Evolutionary conservation across 2,888 invertebrate species (phyloP).

Genomic region (Agrochola lychnidis): DNA sequence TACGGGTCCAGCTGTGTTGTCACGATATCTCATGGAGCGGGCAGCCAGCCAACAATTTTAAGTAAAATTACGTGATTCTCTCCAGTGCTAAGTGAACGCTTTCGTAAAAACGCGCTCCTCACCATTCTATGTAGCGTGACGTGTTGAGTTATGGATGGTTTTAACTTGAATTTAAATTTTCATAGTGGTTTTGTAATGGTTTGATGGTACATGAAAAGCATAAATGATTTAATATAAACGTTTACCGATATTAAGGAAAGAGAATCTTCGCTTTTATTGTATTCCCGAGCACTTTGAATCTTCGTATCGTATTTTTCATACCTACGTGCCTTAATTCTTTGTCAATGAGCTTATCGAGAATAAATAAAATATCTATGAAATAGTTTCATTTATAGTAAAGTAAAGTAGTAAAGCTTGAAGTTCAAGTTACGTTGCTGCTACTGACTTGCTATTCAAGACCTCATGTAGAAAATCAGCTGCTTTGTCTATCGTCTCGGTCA

Average conservation of each 20-base stretch:
- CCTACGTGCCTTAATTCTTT: not conserved
- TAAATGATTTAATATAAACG: slow-evolving; percentile 29
- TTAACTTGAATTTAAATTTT: slow-evolving; percentile 12
- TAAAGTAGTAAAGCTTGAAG: not conserved
- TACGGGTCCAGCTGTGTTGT: slow-evolving; percentile 38
- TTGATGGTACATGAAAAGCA: slow-evolving; percentile 1
- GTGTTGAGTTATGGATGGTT: slow-evolving; percentile 47
- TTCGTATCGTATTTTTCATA: not conserved
- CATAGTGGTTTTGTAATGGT: slow-evolving; percentile 26
- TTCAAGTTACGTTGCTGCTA: not conserved
- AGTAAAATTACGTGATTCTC: slow-evolving; percentile 53
- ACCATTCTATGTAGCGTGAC: slow-evolving; percentile 18
- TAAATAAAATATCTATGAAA: not conserved
- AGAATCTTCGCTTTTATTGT: not conserved
- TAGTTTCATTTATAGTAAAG: not conserved
- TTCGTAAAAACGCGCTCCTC: slow-evolving; percentile 32
- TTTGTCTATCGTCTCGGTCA: not conserved
- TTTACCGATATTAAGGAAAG: not conserved
- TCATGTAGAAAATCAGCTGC: not conserved
- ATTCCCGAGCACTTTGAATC: not conserved
- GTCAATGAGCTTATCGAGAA: not conserved
- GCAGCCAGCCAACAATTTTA: slow-evolving; percentile 51
- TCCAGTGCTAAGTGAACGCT: slow-evolving; percentile 41
- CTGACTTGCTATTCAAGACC: not conserved
- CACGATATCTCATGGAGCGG: slow-evolving; percentile 49